Conservation (phyloP, 2,113 vertebrate species). For the Chaetodon auriga region DNA sequence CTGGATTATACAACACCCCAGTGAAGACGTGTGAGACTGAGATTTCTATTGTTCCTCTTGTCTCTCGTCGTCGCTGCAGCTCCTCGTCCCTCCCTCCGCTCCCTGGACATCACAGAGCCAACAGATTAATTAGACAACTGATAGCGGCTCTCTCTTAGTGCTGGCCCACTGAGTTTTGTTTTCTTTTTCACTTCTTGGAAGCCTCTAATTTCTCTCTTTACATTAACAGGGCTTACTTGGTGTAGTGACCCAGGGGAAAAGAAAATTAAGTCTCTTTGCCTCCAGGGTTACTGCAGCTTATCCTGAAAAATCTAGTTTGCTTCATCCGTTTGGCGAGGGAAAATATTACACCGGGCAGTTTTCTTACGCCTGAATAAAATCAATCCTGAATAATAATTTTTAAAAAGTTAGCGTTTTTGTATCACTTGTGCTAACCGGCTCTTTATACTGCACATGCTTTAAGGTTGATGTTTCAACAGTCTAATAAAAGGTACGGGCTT, state of each 20-base stretch:
- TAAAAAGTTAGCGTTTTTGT: constrained; percentile 6
- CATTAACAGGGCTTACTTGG: constrained; percentile 72
- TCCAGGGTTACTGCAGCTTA: constrained; percentile 42
- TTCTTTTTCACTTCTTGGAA: constrained; percentile 68
- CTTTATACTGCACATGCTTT: constrained; percentile 1
- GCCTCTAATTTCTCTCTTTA: constrained; percentile 73
- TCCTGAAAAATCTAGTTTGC: constrained; percentile 50
- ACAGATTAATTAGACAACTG: constrained; percentile 78
- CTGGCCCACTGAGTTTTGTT: constrained; percentile 75
- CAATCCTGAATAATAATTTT: not conserved
- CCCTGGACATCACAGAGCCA: constrained; percentile 63
- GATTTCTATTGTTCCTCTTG: constrained; percentile 50
- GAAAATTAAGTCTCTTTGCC: constrained; percentile 66
- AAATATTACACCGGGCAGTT: constrained; percentile 40
- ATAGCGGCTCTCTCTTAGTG: constrained; percentile 72
- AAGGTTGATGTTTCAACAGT: constrained; percentile 8
- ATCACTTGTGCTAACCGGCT: constrained; percentile 6
- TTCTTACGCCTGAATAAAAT: constrained; percentile 11
- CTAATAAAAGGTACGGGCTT: constrained; percentile 38
- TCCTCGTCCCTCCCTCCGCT: constrained; percentile 42
- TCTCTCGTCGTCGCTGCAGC: constrained; percentile 35
- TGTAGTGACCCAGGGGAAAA: constrained; percentile 70
- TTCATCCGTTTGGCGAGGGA: constrained; percentile 53
- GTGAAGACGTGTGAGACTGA: constrained; percentile 53
- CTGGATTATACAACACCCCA: constrained; percentile 50